Evolutionary conservation across 2,113 vertebrate species (phyloP), one percentile per base, ranked within the genome.

Genomic region (Numenius arquata): DNA sequence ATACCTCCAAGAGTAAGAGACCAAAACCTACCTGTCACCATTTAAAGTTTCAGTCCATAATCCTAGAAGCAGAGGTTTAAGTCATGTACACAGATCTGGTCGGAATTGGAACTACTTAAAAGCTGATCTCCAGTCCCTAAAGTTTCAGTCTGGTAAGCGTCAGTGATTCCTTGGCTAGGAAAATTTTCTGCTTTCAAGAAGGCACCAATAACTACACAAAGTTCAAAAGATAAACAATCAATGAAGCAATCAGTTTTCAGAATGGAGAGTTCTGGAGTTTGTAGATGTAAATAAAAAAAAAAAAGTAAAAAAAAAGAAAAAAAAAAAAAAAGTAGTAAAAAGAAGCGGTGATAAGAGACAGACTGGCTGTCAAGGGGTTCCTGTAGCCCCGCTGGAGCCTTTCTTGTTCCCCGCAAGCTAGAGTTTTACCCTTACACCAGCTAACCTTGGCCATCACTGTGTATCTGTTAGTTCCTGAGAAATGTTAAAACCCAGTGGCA

Each of bases 371-470:
- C 93, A 81, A 40, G 82, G 79, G n/a, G 47, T 53, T 90, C 41
- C 43, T 82, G 76, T 15, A 93, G 75, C n/a, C 63, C 75, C 32
- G 12, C 36, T 75, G 94, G 77, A 96, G 78, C 45, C 73, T 89
- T 71, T 32, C 63, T 91, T 80, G 34, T 23, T 92, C 71, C 66
- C 65, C 62, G 20, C 62, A 85, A 61, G 6, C 48, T 75, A 48
- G 47, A 86, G 40, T 58, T 87, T 93, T 86, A 95, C 90, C 93
- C 94, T 75, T 65, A 17, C 32, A 62, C 76, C 82, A 91, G 9
- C 88, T 90, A 88, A 93, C 75, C 52, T 94, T 94, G 94, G 61
- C 67, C 56, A 47, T 85, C 21, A 56, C 58, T 67, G 20, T 61
- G n/a, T 65, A 59, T 45, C 67, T 87, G 17, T 18, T 91, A 27